These are phyloP conservation scores for Episyrphus balteatus DNA, from an alignment of 1,140 invertebrate species.

Conservation along the genomic window DNA sequence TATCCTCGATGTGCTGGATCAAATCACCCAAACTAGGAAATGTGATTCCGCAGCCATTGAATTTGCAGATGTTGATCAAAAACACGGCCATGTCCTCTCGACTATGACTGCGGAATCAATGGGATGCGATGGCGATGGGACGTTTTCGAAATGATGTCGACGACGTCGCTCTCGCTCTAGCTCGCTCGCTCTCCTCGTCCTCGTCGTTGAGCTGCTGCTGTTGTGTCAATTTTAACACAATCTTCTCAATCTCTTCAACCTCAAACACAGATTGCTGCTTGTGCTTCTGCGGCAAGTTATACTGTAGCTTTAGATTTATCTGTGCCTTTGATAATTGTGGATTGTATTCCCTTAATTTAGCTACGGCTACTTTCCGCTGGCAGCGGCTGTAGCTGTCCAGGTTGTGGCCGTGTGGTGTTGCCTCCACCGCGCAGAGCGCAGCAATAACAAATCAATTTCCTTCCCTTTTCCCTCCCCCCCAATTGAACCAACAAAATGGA, in stretches of 20 bases:
- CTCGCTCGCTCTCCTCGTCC: not conserved
- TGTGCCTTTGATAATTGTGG: too few relatives aligned
- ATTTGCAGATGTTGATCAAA: conserved; percentile 78
- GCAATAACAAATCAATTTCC: not conserved
- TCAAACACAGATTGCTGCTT: too few relatives aligned
- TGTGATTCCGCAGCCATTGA: conserved; percentile 68
- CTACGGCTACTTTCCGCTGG: not conserved
- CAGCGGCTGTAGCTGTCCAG: not conserved
- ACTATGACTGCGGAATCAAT: conserved; percentile 18
- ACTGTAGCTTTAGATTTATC: too few relatives aligned
- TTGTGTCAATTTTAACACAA: too few relatives aligned
- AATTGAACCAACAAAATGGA: too few relatives aligned
- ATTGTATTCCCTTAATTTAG: too few relatives aligned
- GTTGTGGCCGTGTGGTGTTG: not conserved
- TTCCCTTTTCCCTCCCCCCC: not conserved
- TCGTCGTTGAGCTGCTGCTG: not conserved
- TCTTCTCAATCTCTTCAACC: too few relatives aligned
- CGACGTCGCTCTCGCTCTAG: not conserved
- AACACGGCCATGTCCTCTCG: conserved; percentile 61
- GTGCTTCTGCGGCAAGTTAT: too few relatives aligned
- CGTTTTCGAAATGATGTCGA: not conserved
- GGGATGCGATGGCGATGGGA: not conserved
- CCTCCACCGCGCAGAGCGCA: not conserved
- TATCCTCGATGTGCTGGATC: conserved; percentile 76
- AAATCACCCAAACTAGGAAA: conserved; percentile 67